These are phyloP conservation scores for Perizoma affinitatum DNA, from an alignment of 2,888 invertebrate species.

Conservation along the genomic window DNA sequence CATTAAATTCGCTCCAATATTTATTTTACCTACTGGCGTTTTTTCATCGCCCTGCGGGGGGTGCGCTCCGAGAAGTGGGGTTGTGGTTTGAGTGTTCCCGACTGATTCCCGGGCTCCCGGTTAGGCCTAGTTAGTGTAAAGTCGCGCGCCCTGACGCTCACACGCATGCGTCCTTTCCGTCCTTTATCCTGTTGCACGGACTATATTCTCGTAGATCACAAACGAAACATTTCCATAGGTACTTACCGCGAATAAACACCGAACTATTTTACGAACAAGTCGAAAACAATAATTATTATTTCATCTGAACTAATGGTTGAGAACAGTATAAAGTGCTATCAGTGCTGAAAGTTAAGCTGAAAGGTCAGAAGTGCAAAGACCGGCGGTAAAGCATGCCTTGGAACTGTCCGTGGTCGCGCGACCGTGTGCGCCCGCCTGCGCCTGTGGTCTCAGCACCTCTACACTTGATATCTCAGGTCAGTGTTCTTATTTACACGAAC, in stretches of 20 bases:
- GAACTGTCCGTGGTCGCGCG: conserved; percentile 78
- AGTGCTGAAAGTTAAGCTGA: conserved; percentile 46
- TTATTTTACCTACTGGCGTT: conserved; percentile 39
- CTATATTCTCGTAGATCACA: conserved; percentile 19
- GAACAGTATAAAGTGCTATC: conserved; percentile 24
- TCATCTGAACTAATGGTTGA: neutral
- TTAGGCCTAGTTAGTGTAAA: conserved; percentile 60
- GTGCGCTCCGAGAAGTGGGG: conserved; percentile 54
- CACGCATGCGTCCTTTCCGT: conserved; percentile 68
- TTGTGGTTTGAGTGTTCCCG: conserved; percentile 52
- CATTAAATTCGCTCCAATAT: conserved; percentile 32
- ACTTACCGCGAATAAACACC: neutral
- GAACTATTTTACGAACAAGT: neutral
- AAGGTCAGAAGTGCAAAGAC: conserved; percentile 55
- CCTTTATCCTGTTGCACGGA: conserved; percentile 60
- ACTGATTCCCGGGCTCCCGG: conserved; percentile 36
- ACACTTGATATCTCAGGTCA: conserved; percentile 67
- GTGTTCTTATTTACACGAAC: conserved; percentile 31
- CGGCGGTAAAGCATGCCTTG: conserved; percentile 66
- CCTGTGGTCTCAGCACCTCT: conserved; percentile 65
- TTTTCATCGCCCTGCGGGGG: conserved; percentile 52
- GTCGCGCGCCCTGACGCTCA: conserved; percentile 60
- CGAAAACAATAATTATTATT: neutral
- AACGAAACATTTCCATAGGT: conserved; percentile 25
- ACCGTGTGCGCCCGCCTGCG: conserved; percentile 63